Percentiles rank a stretch among this genome's conserved stretches.
These are phyloP conservation scores for Eulemur coronatus DNA, from an alignment of 2,797 vertebrate genomes.

Conservation along the genomic window DNA sequence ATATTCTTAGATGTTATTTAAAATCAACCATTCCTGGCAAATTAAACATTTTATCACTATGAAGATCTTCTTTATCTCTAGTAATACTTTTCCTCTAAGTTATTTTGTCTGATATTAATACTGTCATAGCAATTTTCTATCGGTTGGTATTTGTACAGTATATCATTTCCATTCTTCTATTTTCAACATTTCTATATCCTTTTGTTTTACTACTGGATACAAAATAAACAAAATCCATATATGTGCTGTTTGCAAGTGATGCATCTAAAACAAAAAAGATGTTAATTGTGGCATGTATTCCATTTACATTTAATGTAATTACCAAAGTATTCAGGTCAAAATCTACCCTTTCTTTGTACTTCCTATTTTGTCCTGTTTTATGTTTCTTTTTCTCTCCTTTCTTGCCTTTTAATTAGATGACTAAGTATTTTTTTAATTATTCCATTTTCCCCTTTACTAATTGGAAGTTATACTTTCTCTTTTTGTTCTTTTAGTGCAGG, in stretches of 20 bases:
- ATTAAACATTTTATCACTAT: neutral
- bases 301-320: neutral
- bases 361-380: neutral
- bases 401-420: neutral
- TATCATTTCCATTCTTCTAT: neutral
- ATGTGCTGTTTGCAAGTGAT: neutral
- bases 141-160: neutral
- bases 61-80: neutral
- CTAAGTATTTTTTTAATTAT: neutral
- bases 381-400: neutral
- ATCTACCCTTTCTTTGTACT: neutral
- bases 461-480: neutral
- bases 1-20: constrained; percentile 2
- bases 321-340: neutral
- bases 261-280: neutral
- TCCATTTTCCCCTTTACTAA: neutral
- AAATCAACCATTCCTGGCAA: neutral
- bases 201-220: neutral
- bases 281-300: neutral
- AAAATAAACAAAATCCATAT: constrained; percentile 4
- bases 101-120: constrained; percentile 11
- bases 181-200: neutral
- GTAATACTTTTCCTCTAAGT: neutral
- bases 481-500: neutral
- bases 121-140: neutral